Conservation (phyloP, 2,888 invertebrate genomes). For the Thereva nobilitata region DNA sequence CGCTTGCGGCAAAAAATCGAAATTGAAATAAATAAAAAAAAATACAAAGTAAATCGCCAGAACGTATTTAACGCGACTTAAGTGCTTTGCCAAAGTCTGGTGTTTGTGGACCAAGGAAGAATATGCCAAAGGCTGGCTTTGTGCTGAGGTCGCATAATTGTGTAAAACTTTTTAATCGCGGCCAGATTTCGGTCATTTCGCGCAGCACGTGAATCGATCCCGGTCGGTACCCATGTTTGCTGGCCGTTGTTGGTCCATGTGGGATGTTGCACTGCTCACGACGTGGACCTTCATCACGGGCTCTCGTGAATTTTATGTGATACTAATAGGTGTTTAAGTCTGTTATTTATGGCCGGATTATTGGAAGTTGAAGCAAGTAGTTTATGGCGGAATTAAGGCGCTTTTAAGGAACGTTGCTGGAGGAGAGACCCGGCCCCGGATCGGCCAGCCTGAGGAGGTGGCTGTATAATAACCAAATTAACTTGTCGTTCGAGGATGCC, state of each 20-base stretch:
- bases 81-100: conserved; percentile 14
- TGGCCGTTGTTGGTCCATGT: conserved; percentile 9
- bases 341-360: conserved; percentile 36
- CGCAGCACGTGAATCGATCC: neutral
- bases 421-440: neutral
- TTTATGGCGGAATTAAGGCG: conserved; percentile 29
- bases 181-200: conserved; percentile 15
- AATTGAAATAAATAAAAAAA: conserved; percentile 26
- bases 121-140: neutral
- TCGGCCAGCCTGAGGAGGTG: neutral
- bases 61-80: conserved; percentile 27
- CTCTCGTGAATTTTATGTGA: conserved; percentile 32
- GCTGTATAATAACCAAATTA: conserved; percentile 22
- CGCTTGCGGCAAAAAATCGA: neutral
- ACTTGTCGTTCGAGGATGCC: conserved; percentile 1
- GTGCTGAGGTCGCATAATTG: neutral
- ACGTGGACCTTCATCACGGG: neutral
- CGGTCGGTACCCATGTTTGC: neutral
- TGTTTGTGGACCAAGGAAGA: neutral
- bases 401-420: neutral
- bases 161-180: neutral
- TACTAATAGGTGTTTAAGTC: conserved; percentile 35
- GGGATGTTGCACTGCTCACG: conserved; percentile 1
- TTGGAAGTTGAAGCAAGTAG: conserved; percentile 26
- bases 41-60: conserved; percentile 9